Base-by-base conservation (phyloP, 2,888 invertebrate species). In the Strigamia transsilvanica region DNA sequence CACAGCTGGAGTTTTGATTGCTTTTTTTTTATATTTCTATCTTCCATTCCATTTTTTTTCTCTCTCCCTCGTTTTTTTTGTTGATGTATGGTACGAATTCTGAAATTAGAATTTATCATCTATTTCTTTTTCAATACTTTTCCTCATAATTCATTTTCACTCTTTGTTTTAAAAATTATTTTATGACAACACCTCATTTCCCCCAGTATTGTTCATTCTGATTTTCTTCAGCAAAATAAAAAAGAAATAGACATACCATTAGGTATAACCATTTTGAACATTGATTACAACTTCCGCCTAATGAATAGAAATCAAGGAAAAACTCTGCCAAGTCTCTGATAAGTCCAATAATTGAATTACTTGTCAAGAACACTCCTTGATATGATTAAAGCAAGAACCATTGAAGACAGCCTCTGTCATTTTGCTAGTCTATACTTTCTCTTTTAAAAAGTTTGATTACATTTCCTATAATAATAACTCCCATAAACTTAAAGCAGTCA, bases 1-100 rank as follows among this genome's bases (percentile, higher is more conserved):
- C 73, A 73, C 73, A 73, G 73, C 73, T 73, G 73, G 73, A 73
- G 27, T 73, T 73, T 73, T 73, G 73, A 73, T 73, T 73, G 73
- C 73, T 73, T 73, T 73, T 73, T 18, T 73, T 73, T 73, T 66
- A 12, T 27, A 13, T 27, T 73, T 73, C n/a, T 73, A 73, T 73
- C 32, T 73, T 73, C 23, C 32, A 23, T 13, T 73, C 32, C 15
- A 32, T 73, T 73, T 27, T 27, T 5, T 32, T 32, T 73, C 6
- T 18, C 15, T 51, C 6, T 73, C 3, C 27, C 66, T 23, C 32
- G 2, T 38, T 38, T 9, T 38, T 38, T 9, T 38, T 38, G 6
- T 38, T 38, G 38, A 38, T 38, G 9, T 38, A 10, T 38, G 10
- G 38, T 2, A 38, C 38, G 38, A 9, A 38, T 38, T 56, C 21